Base-by-base conservation (phyloP, 2,888 invertebrate species). In the Xanthia icteritia region DNA sequence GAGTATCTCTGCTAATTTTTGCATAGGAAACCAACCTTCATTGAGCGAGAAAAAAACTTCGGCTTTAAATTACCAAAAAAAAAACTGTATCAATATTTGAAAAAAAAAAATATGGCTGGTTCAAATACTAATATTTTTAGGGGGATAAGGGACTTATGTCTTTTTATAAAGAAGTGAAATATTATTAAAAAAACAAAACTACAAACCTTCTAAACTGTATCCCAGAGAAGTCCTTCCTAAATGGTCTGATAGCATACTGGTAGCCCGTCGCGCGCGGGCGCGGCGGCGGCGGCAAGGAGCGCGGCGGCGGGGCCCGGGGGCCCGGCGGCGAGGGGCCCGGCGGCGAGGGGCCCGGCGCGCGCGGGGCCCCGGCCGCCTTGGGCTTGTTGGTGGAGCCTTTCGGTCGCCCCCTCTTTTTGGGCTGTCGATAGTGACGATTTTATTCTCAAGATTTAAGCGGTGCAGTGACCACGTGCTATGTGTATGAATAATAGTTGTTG, bases 331-430 rank as follows among this genome's bases (percentile, higher is more conserved):
- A n/a, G n/a, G n/a, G 72, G 67, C 76, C 54, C 65, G 11, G 51
- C 17, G 76, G n/a, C 13, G 56, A n/a, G 71, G 66, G 75, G 36
- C 60, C 66, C 9, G 77, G 72, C 15, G 68, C 51, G 27, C 60
- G 63, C 5, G 65, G 42, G 51, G 36, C 5, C 45, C 91, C 93
- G 5, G 92, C 77, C 13, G 94, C 91, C 91, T 95, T 95, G 60
- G 95, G 95, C 92, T 96, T 96, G 93, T 97, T 97, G 56, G 96
- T 96, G 9, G 96, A 97, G n/a, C 97, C 97, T 76, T 97, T 97
- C 3, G 97, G 97, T 0, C 97, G 94, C 20, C 97, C 97, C 78
- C 97, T 93, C 91, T 97, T 97, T 90, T 97, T 97, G 11, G 94
- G 95, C 95, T 97, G 90, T n/a, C 79, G 69, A 81, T 31, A 76